These are phyloP conservation scores for Patella pellucida DNA, from an alignment of 2,888 invertebrate genomes.

Conservation along the genomic window DNA sequence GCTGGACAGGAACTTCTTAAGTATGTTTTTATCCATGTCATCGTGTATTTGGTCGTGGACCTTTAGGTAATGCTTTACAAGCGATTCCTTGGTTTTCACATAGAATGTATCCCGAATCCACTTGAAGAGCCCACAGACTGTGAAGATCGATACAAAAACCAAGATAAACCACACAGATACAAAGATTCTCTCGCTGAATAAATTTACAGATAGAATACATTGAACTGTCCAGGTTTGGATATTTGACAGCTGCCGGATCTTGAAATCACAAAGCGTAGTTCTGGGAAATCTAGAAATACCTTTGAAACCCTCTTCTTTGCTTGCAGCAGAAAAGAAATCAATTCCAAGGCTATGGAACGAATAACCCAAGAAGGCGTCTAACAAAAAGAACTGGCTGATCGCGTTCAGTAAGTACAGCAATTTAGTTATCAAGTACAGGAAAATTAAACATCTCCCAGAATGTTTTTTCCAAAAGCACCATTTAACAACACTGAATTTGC, in stretches of 20 bases:
- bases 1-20: too few relatives aligned
- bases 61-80: too few relatives aligned
- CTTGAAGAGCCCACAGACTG: too few relatives aligned
- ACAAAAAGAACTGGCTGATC: constrained; percentile 25
- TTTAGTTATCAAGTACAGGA: constrained; percentile 31
- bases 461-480: constrained; percentile 12
- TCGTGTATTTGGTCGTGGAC: too few relatives aligned
- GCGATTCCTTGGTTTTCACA: too few relatives aligned
- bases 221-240: constrained; percentile 23
- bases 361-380: constrained; percentile 35
- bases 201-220: constrained; percentile 27
- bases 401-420: constrained; percentile 27
- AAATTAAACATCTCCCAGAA: constrained; percentile 32
- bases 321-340: constrained; percentile 15
- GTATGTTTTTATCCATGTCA: too few relatives aligned
- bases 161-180: constrained; percentile 30
- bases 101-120: too few relatives aligned
- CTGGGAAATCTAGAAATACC: constrained; percentile 27
- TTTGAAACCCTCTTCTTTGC: too few relatives aligned
- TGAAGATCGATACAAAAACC: too few relatives aligned
- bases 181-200: constrained; percentile 32
- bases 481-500: too few relatives aligned
- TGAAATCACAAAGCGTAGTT: constrained; percentile 34
- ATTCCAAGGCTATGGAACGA: constrained; percentile 32
- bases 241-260: constrained; percentile 27